A percentile compares a stretch with the other conserved stretches of the same genome.
phyloP scores from a whole-genome alignment of 2,888 invertebrate species.

The Drosophila sordidula region DNA sequence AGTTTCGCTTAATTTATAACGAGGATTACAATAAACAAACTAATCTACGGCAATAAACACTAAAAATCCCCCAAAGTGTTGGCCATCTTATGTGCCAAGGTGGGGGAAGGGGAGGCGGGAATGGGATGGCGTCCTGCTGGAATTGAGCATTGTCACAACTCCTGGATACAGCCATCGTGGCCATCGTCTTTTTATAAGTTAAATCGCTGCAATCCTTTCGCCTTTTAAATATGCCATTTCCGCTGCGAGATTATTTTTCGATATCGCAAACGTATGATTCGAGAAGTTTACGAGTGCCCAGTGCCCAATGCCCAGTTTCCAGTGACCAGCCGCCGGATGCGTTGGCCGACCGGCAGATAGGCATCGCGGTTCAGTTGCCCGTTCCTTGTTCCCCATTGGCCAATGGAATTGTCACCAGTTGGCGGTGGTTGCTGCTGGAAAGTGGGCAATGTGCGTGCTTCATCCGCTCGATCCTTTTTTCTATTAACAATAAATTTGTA shows the following conservation, averaged over 20 bases:
- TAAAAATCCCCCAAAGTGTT: conserved; percentile 79
- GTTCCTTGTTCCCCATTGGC: conserved; percentile 1
- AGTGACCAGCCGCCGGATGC: conserved; percentile 33
- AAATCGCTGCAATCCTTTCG: conserved; percentile 76
- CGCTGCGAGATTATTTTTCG: conserved; percentile 80
- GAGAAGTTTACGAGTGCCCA: conserved; percentile 75
- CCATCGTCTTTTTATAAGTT: conserved; percentile 72
- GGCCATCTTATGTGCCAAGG: conserved; percentile 37
- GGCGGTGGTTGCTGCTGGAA: not conserved
- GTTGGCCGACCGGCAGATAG: conserved; percentile 61
- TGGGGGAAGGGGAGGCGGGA: not conserved
- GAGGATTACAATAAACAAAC: conserved; percentile 84
- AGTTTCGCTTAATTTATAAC: conserved; percentile 82
- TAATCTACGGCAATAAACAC: conserved; percentile 84
- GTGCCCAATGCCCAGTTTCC: conserved; percentile 39
- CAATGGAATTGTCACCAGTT: conserved; percentile 28
- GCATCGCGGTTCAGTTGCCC: conserved; percentile 54
- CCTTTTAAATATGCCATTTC: conserved; percentile 81
- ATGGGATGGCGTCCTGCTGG: conserved; percentile 16
- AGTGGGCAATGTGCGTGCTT: conserved; percentile 51
- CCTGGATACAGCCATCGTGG: conserved; percentile 17
- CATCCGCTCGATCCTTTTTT: conserved; percentile 71
- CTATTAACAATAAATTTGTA: conserved; percentile 84
- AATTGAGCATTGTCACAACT: conserved; percentile 46
- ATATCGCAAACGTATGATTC: conserved; percentile 71